Percentiles rank a stretch among this genome's conserved stretches.
phyloP scores from a whole-genome alignment of 2,113 vertebrate genomes.

The Casuarius casuarius region DNA sequence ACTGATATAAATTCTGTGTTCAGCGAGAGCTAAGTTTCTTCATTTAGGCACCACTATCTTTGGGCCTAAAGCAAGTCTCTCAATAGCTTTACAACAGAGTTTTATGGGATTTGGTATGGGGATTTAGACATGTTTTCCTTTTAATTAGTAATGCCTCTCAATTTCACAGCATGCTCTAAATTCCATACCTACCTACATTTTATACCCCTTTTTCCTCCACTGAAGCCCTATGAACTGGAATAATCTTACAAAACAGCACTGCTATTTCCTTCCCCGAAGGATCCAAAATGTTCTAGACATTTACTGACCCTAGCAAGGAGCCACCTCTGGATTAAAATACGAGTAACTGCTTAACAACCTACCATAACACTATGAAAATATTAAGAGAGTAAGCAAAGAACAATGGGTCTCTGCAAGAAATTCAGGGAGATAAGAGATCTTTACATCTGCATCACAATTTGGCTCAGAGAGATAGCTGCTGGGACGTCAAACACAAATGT shows the following conservation, averaged over 20 bases:
- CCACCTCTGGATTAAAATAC: background rate
- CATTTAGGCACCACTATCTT: background rate
- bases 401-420: background rate
- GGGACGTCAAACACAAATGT: background rate
- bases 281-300: background rate
- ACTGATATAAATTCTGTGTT: background rate
- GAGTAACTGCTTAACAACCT: background rate
- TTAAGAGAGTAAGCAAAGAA: background rate
- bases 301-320: background rate
- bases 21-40: background rate
- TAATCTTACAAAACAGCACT: background rate
- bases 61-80: background rate
- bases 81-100: background rate
- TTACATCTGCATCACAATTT: background rate
- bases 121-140: background rate
- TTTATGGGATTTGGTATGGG: background rate
- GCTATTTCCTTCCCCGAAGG: background rate
- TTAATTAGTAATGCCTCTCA: background rate
- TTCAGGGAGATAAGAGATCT: background rate
- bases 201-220: background rate
- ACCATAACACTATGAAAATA: background rate
- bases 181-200: background rate
- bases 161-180: conserved; percentile 6
- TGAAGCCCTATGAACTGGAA: background rate
- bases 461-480: background rate